These are phyloP conservation scores for Aldrovandia affinis DNA, from an alignment of 2,797 vertebrate genomes.

Conservation along the genomic window DNA sequence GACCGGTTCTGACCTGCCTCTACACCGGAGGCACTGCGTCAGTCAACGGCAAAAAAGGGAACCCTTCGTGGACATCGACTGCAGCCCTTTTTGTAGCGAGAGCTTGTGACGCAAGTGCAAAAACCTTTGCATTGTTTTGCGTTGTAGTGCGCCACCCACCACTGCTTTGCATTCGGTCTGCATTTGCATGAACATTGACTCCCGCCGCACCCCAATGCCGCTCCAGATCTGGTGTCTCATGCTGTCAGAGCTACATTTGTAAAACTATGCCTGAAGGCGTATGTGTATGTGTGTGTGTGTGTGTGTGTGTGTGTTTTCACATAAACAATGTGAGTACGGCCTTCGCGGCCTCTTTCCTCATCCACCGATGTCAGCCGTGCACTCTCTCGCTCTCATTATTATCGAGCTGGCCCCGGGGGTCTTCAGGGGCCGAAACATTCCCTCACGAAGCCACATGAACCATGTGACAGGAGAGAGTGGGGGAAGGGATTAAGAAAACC, in stretches of 20 bases:
- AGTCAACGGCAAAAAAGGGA: too few relatives aligned
- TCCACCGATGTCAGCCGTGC: not conserved
- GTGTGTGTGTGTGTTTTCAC: not conserved
- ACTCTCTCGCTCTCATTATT: not conserved
- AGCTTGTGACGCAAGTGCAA: too few relatives aligned
- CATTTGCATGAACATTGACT: conserved; percentile 17
- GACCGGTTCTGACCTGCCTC: too few relatives aligned
- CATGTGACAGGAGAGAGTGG: not conserved
- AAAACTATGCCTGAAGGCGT: not conserved
- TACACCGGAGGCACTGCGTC: too few relatives aligned
- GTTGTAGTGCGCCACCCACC: not conserved
- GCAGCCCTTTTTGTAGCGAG: too few relatives aligned
- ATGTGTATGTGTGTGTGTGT: not conserved
- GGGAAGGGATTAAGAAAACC: not conserved
- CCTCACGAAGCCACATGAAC: not conserved
- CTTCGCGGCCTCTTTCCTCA: not conserved
- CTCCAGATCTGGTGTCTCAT: not conserved
- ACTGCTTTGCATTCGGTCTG: not conserved
- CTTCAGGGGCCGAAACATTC: not conserved
- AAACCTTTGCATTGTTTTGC: not conserved
- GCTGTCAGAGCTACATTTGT: not conserved
- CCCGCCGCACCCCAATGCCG: not conserved
- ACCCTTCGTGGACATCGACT: too few relatives aligned
- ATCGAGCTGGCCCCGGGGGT: not conserved
- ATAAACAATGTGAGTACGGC: not conserved